phyloP scores from a whole-genome alignment of 2,797 vertebrate species.

The Eupleurogrammus muticus region DNA sequence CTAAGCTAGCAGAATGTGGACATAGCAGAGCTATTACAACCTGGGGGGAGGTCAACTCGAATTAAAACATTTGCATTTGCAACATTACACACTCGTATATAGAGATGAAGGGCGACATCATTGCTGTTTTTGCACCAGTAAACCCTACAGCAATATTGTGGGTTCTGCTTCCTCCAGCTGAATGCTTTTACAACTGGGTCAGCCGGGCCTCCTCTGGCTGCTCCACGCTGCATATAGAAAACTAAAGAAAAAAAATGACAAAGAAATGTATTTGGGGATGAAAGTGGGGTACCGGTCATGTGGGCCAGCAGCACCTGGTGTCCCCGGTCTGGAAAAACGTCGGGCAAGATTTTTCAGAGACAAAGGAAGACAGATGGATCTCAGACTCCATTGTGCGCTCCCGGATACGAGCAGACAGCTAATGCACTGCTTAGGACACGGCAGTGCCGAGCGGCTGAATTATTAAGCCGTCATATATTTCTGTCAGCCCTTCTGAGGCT shows the following conservation, averaged over 20 bases:
- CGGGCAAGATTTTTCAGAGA: slow-evolving; percentile 34
- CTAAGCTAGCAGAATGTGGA: too few species aligned
- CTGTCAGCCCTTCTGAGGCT: slow-evolving; percentile 3
- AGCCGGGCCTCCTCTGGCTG: neutral
- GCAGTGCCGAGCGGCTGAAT: slow-evolving; percentile 25
- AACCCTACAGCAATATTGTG: neutral
- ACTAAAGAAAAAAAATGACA: slow-evolving; percentile 36
- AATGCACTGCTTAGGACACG: slow-evolving; percentile 22
- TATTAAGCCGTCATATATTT: slow-evolving; percentile 34
- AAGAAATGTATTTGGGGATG: slow-evolving; percentile 19
- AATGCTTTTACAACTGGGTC: too few species aligned
- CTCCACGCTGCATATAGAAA: neutral
- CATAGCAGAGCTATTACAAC: too few species aligned
- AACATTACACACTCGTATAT: neutral
- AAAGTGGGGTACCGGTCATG: slow-evolving; percentile 26
- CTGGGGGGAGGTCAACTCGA: too few species aligned
- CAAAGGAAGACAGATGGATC: slow-evolving; percentile 41
- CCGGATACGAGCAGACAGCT: neutral
- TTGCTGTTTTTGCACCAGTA: neutral
- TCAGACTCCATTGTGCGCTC: slow-evolving; percentile 21
- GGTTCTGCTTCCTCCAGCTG: too few species aligned
- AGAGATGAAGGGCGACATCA: neutral
- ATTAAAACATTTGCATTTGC: too few species aligned
- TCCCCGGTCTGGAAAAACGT: slow-evolving; percentile 45
- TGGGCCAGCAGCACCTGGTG: slow-evolving; percentile 29